Conservation (phyloP, 2,113 vertebrate species). For the Myotis lucifugus region DNA sequence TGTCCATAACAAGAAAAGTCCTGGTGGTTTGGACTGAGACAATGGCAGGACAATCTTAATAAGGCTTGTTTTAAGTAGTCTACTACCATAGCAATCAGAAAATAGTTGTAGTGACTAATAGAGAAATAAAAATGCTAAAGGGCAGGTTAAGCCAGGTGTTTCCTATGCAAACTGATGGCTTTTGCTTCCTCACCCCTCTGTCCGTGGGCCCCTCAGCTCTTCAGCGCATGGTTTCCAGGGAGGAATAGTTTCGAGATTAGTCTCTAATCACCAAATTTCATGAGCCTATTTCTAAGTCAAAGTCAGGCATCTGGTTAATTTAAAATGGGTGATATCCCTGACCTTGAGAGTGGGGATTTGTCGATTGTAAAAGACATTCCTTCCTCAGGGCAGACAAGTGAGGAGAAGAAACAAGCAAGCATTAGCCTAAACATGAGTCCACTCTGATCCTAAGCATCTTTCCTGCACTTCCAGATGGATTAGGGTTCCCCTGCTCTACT, state of each 20-base stretch:
- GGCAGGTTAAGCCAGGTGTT: constrained; percentile 53
- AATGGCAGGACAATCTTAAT: constrained; percentile 33
- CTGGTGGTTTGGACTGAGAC: constrained; percentile 45
- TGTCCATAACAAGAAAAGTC: constrained; percentile 46
- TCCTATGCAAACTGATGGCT: constrained; percentile 49
- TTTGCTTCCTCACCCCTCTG: neutral
- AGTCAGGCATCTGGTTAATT: neutral
- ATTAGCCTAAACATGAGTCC: neutral
- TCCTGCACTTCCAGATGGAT: neutral
- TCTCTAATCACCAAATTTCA: neutral
- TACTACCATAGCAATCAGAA: constrained; percentile 47
- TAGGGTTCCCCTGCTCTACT: neutral
- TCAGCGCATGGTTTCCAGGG: neutral
- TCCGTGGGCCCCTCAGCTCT: neutral
- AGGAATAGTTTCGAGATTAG: neutral
- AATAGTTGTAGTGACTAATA: constrained; percentile 65
- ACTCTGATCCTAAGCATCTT: neutral
- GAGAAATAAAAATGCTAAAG: constrained; percentile 42
- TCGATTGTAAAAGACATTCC: neutral
- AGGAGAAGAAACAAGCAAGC: neutral
- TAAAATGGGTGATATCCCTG: neutral
- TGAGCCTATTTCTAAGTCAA: constrained; percentile 23
- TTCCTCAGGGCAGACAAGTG: neutral
- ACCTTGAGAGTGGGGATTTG: neutral
- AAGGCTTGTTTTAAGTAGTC: neutral